Conservation (phyloP, 2,113 vertebrate species). For the Australoheros scitulus region DNA sequence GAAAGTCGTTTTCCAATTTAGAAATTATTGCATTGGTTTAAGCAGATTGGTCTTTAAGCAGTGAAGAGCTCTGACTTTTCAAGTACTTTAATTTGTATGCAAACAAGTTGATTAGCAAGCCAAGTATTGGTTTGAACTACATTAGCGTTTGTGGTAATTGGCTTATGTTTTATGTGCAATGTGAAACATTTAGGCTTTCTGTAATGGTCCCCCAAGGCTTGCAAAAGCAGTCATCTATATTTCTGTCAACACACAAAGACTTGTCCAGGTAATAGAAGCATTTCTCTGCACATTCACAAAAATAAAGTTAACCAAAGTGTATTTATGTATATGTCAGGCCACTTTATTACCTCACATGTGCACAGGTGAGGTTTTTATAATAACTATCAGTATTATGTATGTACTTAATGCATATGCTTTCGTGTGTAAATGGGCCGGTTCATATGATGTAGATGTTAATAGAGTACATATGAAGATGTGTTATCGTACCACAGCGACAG, state of each 20-base stretch:
- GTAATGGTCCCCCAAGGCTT: slow-evolving; percentile 51
- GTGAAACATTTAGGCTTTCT: slow-evolving; percentile 54
- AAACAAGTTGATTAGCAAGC: slow-evolving; percentile 75
- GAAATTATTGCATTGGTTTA: slow-evolving; percentile 60
- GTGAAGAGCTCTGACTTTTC: slow-evolving; percentile 65
- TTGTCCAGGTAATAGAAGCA: not conserved
- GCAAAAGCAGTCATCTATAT: slow-evolving; percentile 41
- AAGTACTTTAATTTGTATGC: slow-evolving; percentile 76
- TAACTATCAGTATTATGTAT: not conserved
- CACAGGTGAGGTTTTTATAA: not conserved
- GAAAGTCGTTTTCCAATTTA: slow-evolving; percentile 72
- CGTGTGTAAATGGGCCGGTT: not conserved
- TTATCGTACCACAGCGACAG: slow-evolving; percentile 92
- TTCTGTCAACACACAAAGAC: slow-evolving; percentile 42
- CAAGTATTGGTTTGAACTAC: slow-evolving; percentile 71
- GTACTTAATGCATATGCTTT: not conserved
- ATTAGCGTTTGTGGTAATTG: slow-evolving; percentile 75
- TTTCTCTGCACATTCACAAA: slow-evolving; percentile 13
- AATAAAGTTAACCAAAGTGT: not conserved
- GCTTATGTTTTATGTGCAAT: slow-evolving; percentile 73
- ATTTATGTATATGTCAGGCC: not conserved
- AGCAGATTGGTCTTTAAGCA: slow-evolving; percentile 68
- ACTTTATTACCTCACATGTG: not conserved
- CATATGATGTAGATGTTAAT: not conserved
- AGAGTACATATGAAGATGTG: not conserved